Base-by-base conservation (phyloP, 2,888 invertebrate species). In the Netelia melanura region DNA sequence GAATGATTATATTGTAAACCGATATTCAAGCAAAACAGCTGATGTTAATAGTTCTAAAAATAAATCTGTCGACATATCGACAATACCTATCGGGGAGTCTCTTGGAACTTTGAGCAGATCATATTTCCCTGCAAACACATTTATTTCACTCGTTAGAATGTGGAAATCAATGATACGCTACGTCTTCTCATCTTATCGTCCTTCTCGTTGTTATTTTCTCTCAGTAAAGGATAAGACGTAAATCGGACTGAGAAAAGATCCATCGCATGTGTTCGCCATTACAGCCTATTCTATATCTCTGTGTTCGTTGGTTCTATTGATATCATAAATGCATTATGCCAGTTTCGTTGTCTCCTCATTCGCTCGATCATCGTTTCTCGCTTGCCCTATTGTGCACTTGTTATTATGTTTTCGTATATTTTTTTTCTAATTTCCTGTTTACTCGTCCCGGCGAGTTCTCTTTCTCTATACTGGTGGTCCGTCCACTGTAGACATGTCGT, bases 401-500 rank as follows among this genome's bases (percentile, higher is more conserved):
- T 54, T 38, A 25, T 79, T 74, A 54, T 67, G 74, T 72, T 74
- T 83, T 74, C 58, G n/a, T 43, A 17, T 65, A 44, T 1, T n/a
- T 62, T 61, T 23, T n/a, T 44, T 48, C 48, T 30, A n/a, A 68
- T 58, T 65, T 71, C 48, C 86, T 90, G 89, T 90, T 89, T 88
- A 88, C 87, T 61, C 72, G 54, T 81, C 64, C 30, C 77, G 67
- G 81, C 81, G 83, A 86, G 62, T 76, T 77, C 61, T 67, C 30
- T 61, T 44, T 48, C 48, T 48, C 23, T 77, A 62, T 78, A 74
- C 64, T 74, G 76, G 76, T 79, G 78, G 17, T 17, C 17, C 17
- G 81, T 38, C 9, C 56, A 30, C 71, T 74, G 21, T 67, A 67
- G 87, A 89, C 91, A 91, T 90, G 90, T 87, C 85, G 87, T 89